Base-by-base conservation (phyloP, 2,888 invertebrate genomes). In the Hypolimnas misippus region DNA sequence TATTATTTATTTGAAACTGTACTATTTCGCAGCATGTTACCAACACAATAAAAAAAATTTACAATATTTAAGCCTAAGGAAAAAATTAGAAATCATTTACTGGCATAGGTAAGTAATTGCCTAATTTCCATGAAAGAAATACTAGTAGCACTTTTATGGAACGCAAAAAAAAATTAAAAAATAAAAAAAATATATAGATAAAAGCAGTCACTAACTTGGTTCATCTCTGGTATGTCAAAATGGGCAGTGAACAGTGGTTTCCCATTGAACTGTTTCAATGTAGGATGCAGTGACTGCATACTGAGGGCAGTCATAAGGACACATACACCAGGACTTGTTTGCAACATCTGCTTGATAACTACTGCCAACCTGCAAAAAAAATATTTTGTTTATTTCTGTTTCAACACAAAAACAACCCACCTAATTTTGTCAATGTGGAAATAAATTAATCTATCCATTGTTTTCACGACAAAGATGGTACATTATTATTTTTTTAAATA, bases 211-310 rank as follows among this genome's bases (percentile, higher is more conserved):
- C 50, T 61, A 64, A 89, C 92, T 76, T 89, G 89, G 42, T 79
- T 79, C 12, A 91, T 64, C 16, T 89, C 88, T 0, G 83, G 83
- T 54, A 92, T 75, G 65, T 81, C 76, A 59, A 89, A 92, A 31
- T 89, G 89, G 3, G 87, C 87, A 0, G 91, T 90, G 67, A 89
- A 92, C 63, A 92, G 64, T 0, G 92, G 87, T 54, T 82, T 85
- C 16, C 91, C 92, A 40, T 75, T 83, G 66, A 89, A 86, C 73
- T 86, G 81, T 1, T 84, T 72, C 53, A 92, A 67, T 0, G 78
- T 78, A 0, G 87, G 86, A 59, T 92, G 91, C 0, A 92, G 70
- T 0, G 82, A 73, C 60, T 83, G 84, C 75, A 87, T 75, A 12
- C 78, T 77, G 0, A 82, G 70, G 62, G 91, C 82, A 66, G 92